These are phyloP conservation scores for Poeciliopsis retropinna DNA, from an alignment of 2,113 vertebrate genomes.

Conservation along the genomic window DNA sequence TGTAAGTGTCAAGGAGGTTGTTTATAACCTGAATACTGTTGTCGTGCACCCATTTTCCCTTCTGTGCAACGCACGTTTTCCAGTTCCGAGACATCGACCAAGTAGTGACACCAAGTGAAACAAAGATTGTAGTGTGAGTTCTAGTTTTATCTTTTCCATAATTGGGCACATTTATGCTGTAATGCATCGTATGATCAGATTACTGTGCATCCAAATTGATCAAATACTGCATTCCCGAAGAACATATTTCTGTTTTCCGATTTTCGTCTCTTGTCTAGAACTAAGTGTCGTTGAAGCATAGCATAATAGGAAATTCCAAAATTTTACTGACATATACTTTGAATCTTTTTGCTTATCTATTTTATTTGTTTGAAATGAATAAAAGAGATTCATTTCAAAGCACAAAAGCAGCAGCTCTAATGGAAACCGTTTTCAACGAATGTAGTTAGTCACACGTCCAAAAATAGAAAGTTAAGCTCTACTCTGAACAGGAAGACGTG, in stretches of 20 bases:
- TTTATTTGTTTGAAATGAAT: too few species aligned
- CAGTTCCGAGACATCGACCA: too few species aligned
- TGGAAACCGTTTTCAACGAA: not conserved
- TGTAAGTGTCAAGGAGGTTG: not conserved
- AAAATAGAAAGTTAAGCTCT: not conserved
- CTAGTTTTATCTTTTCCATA: too few species aligned
- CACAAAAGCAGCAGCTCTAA: not conserved
- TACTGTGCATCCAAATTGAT: not conserved
- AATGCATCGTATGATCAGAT: not conserved
- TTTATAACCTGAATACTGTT: too few species aligned
- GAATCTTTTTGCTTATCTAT: not conserved
- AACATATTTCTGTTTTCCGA: not conserved
- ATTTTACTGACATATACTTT: not conserved
- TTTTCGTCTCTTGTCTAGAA: not conserved
- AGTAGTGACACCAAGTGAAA: too few species aligned
- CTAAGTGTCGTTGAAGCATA: not conserved
- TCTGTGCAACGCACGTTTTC: too few species aligned
- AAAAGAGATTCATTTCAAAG: not conserved
- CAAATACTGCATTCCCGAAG: not conserved
- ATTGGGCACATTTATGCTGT: too few species aligned
- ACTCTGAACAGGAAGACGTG: not conserved
- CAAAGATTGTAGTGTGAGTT: too few species aligned
- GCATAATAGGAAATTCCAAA: not conserved
- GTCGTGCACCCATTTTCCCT: too few species aligned
- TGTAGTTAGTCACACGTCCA: not conserved